These are phyloP conservation scores for Allochrocebus solatus DNA, from an alignment of 2,797 vertebrate genomes.

Conservation along the genomic window DNA sequence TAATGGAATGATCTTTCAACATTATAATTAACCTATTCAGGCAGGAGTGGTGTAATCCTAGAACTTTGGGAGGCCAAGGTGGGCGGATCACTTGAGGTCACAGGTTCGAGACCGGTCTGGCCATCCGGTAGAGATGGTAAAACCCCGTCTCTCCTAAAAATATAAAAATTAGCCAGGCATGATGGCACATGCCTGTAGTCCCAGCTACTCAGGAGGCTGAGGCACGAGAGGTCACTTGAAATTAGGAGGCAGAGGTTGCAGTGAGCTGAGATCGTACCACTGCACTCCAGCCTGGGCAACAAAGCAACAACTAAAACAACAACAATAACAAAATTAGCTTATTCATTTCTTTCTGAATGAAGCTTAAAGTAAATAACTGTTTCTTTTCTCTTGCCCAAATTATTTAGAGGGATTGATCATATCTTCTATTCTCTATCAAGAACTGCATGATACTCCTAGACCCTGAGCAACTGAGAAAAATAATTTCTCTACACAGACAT, in stretches of 20 bases:
- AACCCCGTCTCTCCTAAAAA: neutral
- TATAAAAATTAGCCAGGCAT: neutral
- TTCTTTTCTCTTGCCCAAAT: slow-evolving; percentile 21
- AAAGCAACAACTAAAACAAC: neutral
- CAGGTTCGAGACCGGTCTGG: neutral
- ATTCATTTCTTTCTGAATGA: slow-evolving; percentile 37
- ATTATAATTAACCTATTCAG: neutral
- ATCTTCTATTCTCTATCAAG: slow-evolving; percentile 14
- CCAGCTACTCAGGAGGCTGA: neutral
- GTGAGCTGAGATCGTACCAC: neutral
- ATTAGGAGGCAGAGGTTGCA: neutral
- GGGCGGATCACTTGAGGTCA: neutral
- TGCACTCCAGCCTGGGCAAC: neutral
- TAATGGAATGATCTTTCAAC: slow-evolving; percentile 11
- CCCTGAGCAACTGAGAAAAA: neutral
- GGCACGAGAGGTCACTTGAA: neutral
- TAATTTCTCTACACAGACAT: neutral
- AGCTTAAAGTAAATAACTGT: neutral
- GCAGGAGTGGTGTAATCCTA: neutral
- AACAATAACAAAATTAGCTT: neutral
- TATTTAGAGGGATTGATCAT: slow-evolving; percentile 19
- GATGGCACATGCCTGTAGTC: neutral
- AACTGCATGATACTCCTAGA: slow-evolving; percentile 7
- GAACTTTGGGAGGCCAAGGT: neutral
- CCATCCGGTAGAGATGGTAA: neutral